phyloP scores from a whole-genome alignment of 2,888 invertebrate species.

The Cephus rjabovi region DNA sequence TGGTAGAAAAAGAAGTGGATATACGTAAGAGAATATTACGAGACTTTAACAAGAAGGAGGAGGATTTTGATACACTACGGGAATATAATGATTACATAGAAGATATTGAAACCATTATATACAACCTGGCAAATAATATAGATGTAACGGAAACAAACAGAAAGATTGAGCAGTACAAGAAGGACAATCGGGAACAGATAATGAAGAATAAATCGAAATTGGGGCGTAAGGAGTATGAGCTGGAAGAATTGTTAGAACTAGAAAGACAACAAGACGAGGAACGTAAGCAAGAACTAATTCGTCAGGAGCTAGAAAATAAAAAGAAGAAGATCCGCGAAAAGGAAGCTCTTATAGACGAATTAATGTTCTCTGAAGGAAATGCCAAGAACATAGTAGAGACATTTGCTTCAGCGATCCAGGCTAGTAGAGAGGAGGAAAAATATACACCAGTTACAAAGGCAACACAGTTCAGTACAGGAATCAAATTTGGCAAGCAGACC shows the following conservation, averaged over 20 bases:
- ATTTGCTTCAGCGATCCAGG: constrained; percentile 79
- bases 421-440: constrained; percentile 74
- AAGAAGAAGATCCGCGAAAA: constrained; percentile 87
- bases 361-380: constrained; percentile 92
- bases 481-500: constrained; percentile 79
- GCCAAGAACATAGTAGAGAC: constrained; percentile 88
- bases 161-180: constrained; percentile 90
- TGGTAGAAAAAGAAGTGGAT: constrained; percentile 97
- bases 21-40: constrained; percentile 88
- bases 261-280: constrained; percentile 84
- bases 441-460: constrained; percentile 68
- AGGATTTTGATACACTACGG: constrained; percentile 85
- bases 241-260: constrained; percentile 86
- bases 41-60: constrained; percentile 95
- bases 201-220: constrained; percentile 83
- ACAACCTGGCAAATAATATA: constrained; percentile 89
- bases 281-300: constrained; percentile 77
- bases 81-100: constrained; percentile 98
- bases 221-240: constrained; percentile 84
- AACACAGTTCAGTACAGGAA: constrained; percentile 88
- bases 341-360: constrained; percentile 93
- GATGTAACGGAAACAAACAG: constrained; percentile 91
- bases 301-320: constrained; percentile 74
- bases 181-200: constrained; percentile 88
- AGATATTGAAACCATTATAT: constrained; percentile 92